Base-by-base conservation (phyloP, 2,797 vertebrate species). In the Heterohyrax brucei region DNA sequence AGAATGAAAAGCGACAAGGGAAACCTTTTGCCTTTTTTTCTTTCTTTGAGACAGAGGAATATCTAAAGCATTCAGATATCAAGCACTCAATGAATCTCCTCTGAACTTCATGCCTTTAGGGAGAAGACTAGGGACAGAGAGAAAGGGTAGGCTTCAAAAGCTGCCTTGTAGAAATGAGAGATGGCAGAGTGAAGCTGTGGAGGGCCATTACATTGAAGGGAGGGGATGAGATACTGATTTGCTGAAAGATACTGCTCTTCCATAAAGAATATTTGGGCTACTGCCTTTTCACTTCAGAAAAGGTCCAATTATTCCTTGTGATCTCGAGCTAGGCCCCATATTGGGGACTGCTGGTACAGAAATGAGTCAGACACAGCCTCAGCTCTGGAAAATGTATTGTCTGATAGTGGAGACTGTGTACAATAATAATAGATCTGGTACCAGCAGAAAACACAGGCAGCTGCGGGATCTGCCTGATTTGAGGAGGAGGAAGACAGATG, bases 1-100 rank as follows among this genome's bases (percentile, higher is more conserved):
- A 88, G 93, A 91, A 94, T 88, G 89, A 84, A 95, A 96, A 87
- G 96, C 93, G 89, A 30, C 83, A 85, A 91, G 88, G 64, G 87
- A 81, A 90, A 64, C 50, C 66, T 73, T 82, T 95, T 75, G 68
- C n/a, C 48, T 26, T 59, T 78, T 72, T 92, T 82, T 79, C 76
- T 56, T 81, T 72, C 83, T 92, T 95, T 83, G 59, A 73, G 84
- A 96, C 50, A 89, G 81, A 70, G 81, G 59, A 91, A 93, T 89
- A 96, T 95, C 93, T 96, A 93, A 93, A 95, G 97, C 78, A 10
- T 87, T 72, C 39, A 61, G 28, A 78, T 50, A 78, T 53, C 50
- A 50, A 78, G 8, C 46, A 72, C 46, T 76, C 91, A 66, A 28
- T 90, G 96, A 93, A 85, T 93, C 93, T 95, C 77, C 68, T 84